Evolutionary conservation across 2,888 invertebrate genomes (phyloP).

Genomic region (Monoplex corrugatus): DNA sequence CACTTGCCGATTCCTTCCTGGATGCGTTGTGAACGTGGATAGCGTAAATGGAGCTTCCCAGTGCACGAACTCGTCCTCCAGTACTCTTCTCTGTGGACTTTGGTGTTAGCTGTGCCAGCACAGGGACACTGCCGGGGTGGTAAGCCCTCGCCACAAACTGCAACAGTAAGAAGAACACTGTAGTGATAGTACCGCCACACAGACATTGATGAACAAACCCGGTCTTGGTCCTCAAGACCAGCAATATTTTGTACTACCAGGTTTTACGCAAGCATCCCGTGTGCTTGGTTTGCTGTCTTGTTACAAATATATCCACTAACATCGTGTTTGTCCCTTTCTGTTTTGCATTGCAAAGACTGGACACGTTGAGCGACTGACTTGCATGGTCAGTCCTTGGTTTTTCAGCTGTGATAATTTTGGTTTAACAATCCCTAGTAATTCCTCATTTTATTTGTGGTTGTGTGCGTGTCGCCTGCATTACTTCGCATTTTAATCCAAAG

Average conservation of each 20-base stretch:
- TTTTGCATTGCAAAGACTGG: background rate
- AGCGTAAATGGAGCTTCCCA: no score
- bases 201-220: no score
- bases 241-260: background rate
- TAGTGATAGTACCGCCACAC: no score
- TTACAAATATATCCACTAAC: background rate
- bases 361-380: background rate
- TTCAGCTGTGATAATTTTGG: slow-evolving; percentile 44
- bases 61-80: no score
- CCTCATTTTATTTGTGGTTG: background rate
- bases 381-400: slow-evolving; percentile 15
- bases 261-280: slow-evolving; percentile 19
- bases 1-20: no score
- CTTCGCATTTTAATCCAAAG: no score
- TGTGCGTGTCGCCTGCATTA: background rate
- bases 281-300: slow-evolving; percentile 11
- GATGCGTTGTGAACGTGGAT: no score
- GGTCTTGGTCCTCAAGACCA: background rate
- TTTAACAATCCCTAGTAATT: slow-evolving; percentile 10
- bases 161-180: no score
- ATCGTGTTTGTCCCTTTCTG: background rate
- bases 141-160: no score
- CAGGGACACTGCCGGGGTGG: no score
- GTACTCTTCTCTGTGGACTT: no score
- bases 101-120: no score